These are phyloP conservation scores for Gila orcuttii DNA, from an alignment of 2,113 vertebrate genomes.

Conservation along the genomic window DNA sequence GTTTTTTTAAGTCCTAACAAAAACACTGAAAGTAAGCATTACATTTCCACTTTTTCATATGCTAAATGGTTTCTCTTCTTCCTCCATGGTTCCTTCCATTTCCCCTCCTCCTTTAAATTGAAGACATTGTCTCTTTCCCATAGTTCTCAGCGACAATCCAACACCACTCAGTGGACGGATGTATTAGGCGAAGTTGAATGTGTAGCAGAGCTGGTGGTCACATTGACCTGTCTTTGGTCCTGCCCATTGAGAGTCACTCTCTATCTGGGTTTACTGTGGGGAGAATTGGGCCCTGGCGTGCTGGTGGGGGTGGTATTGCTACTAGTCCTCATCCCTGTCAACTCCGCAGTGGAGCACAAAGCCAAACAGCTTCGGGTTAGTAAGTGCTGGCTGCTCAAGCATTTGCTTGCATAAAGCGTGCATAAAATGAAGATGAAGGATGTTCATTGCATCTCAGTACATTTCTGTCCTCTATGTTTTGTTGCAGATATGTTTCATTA, in stretches of 20 bases:
- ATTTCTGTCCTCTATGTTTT: background rate
- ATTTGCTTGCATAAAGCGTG: background rate
- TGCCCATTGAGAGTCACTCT: slow-evolving; percentile 70
- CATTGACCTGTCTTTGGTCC: slow-evolving; percentile 69
- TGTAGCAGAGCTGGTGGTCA: slow-evolving; percentile 66
- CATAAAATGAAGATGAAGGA: background rate
- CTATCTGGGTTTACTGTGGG: slow-evolving; percentile 68
- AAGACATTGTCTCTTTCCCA: slow-evolving; percentile 67
- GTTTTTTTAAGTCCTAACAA: background rate
- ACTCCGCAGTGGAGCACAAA: slow-evolving; percentile 63
- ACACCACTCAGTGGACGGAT: slow-evolving; percentile 62
- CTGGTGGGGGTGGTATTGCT: slow-evolving; percentile 67
- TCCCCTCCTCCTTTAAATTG: slow-evolving; percentile 30
- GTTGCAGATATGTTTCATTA: background rate
- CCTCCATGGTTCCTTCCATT: slow-evolving; percentile 19
- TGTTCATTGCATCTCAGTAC: background rate
- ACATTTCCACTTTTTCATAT: background rate
- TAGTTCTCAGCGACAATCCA: slow-evolving; percentile 60
- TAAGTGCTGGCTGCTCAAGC: background rate
- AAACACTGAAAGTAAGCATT: background rate
- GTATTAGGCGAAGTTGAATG: slow-evolving; percentile 68
- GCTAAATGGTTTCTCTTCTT: background rate
- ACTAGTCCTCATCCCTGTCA: slow-evolving; percentile 67
- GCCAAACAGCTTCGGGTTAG: slow-evolving; percentile 70
- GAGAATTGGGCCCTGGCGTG: slow-evolving; percentile 67